phyloP scores from a whole-genome alignment of 1,140 invertebrate genomes.

The Anastrepha ludens region DNA sequence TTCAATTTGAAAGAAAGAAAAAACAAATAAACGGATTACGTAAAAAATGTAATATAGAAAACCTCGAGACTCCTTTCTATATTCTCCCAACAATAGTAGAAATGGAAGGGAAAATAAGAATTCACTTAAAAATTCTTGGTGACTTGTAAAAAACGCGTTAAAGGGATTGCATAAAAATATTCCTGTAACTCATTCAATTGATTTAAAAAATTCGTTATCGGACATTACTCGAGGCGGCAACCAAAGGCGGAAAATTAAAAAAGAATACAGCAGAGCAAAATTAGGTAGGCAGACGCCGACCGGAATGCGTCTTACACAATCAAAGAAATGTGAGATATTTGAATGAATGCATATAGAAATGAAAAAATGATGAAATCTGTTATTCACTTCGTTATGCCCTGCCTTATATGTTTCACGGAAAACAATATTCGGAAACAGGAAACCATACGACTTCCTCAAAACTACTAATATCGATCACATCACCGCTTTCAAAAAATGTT shows the following conservation, averaged over 20 bases:
- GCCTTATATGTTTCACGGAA: too few species aligned
- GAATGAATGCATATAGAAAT: background rate
- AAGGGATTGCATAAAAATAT: conserved; percentile 21
- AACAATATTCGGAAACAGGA: too few species aligned
- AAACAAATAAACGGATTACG: conserved; percentile 34
- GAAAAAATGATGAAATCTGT: too few species aligned
- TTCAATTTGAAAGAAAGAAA: background rate
- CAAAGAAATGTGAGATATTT: background rate
- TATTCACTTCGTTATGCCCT: too few species aligned
- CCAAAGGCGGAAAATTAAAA: background rate
- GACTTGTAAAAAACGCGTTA: background rate
- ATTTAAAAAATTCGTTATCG: background rate
- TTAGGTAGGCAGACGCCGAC: background rate
- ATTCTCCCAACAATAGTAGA: background rate
- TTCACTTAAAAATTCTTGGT: background rate
- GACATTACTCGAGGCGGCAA: background rate
- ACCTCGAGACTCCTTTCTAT: background rate
- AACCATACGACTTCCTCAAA: too few species aligned
- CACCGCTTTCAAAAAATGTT: too few species aligned
- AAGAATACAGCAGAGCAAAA: background rate
- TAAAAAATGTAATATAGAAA: conserved; percentile 37
- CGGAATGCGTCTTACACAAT: background rate
- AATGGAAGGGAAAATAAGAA: background rate
- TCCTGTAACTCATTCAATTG: conserved; percentile 2
- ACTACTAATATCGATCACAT: too few species aligned